Evolutionary conservation across 2,888 invertebrate species (phyloP), one percentile per base, ranked within the genome.

Genomic region (Aspidiotus destructor): DNA sequence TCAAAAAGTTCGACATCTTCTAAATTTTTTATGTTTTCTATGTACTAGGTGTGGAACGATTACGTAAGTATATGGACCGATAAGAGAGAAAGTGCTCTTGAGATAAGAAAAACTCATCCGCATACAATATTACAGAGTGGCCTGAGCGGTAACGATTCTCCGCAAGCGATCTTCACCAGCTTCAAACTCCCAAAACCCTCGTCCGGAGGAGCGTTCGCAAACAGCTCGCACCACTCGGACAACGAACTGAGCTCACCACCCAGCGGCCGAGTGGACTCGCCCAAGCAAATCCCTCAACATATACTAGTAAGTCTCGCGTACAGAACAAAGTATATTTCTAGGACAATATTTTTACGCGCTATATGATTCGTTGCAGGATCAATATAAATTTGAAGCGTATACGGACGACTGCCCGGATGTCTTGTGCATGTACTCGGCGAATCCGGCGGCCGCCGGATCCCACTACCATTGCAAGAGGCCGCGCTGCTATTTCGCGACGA

Each of bases 111-210:
- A 28, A 28, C 28, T 28, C 28, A 28, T 13, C 13, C 13, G 5
- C 13, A 52, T 52, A n/a, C 41, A 15, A 17, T 58, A 44, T 71
- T 41, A 17, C 57, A 74, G 78, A 79, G 71, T 72, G 76, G 70
- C 76, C 79, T 73, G 75, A 76, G 72, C 69, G 72, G 72, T 7
- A 71, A 72, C 75, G 82, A 86, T 73, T 86, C 89, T 44, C 92
- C 92, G 0, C 90, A 93, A 78, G 93, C 93, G 0, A 91, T 93
- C 73, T 94, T 93, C 77, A 92, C 93, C 16, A 92, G 92, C 73
- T 94, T 94, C 77, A 94, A 94, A 77, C 81, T 94, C 71, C 92
- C 93, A 16, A 92, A 92, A 79, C 80, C 82, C 11, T 73, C 73
- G 63, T 68, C 72, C 52, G 28, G 28, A 28, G 28, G 67, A 72